A percentile compares a stretch with the other conserved stretches of the same genome.
phyloP scores from a whole-genome alignment of 2,888 invertebrate genomes.

The Erebia epiphron region DNA sequence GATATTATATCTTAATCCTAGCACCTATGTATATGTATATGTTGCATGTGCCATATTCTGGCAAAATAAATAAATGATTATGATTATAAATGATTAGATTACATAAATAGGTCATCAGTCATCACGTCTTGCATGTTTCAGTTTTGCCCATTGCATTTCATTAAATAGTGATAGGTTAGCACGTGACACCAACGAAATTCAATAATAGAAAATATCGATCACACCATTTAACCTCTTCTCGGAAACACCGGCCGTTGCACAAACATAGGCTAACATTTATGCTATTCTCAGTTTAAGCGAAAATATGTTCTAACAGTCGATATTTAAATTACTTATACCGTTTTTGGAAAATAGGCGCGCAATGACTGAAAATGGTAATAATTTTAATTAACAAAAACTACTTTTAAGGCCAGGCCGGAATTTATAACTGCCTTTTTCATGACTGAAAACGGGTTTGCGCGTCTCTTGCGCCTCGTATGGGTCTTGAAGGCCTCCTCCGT shows the following conservation, averaged over 20 bases:
- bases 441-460: too few relatives aligned
- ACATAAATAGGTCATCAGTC: not conserved
- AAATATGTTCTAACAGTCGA: not conserved
- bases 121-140: not conserved
- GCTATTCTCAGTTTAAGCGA: not conserved
- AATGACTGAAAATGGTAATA: not conserved
- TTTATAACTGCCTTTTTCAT: too few relatives aligned
- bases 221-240: not conserved
- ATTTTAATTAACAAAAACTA: not conserved
- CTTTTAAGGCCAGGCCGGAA: not conserved
- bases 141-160: too few relatives aligned
- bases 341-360: not conserved
- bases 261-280: slow-evolving; percentile 13
- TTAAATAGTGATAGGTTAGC: not conserved
- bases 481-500: too few relatives aligned
- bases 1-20: too few relatives aligned
- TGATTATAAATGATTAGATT: not conserved
- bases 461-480: too few relatives aligned
- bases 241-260: not conserved
- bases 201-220: slow-evolving; percentile 8
- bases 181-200: not conserved
- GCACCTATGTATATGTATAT: too few relatives aligned
- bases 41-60: too few relatives aligned
- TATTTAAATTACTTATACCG: not conserved
- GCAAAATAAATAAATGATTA: too few relatives aligned